phyloP scores from a whole-genome alignment of 2,888 invertebrate genomes.

The Trypoxylon attenuatum region DNA sequence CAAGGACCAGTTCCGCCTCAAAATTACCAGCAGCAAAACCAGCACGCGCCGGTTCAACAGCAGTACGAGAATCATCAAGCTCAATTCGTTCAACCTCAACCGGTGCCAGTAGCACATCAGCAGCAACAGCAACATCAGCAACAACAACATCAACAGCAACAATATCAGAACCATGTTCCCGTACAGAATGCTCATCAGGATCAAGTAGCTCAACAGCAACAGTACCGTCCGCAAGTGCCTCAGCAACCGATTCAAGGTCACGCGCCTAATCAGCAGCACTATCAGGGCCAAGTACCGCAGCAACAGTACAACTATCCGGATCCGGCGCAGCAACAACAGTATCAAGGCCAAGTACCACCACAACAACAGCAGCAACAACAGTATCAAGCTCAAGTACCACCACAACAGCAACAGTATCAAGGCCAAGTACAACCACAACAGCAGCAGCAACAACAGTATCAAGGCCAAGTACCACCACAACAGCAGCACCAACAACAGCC shows the following conservation, averaged over 20 bases:
- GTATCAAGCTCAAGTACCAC: no score
- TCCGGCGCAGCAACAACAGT: constrained; percentile 47
- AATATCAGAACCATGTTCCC: constrained; percentile 40
- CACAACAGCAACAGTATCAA: constrained; percentile 52
- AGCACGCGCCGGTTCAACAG: no score
- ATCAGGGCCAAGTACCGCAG: constrained; percentile 47
- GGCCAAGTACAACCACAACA: constrained; percentile 49
- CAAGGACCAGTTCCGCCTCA: constrained; percentile 30
- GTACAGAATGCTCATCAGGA: constrained; percentile 35
- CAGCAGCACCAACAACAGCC: constrained; percentile 51
- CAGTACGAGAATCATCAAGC: constrained; percentile 32
- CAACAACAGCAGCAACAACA: constrained; percentile 43
- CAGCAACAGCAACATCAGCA: constrained; percentile 58
- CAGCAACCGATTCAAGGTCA: constrained; percentile 38
- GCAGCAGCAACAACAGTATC: constrained; percentile 52
- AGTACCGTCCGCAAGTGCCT: constrained; percentile 43
- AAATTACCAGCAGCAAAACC: background rate
- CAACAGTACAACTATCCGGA: no score
- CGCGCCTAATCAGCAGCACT: constrained; percentile 54
- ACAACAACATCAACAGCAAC: constrained; percentile 54
- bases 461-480: constrained; percentile 48
- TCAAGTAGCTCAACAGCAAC: constrained; percentile 46
- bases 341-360: background rate
- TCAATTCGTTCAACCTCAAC: constrained; percentile 33
- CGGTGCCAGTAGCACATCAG: constrained; percentile 49